Conservation (phyloP, 2,888 invertebrate species). For the Diaphora mendica region DNA sequence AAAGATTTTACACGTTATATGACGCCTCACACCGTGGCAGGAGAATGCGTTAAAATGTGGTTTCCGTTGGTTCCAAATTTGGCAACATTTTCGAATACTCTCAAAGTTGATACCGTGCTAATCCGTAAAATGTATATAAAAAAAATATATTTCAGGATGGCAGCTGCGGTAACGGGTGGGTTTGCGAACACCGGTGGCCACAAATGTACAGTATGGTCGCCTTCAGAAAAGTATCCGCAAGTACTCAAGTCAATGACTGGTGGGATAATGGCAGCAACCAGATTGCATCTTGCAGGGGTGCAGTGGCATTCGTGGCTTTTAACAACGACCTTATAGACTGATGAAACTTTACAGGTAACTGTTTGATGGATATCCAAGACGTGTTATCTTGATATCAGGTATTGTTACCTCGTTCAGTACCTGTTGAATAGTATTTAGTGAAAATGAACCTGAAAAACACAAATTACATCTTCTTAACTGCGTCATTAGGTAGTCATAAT, state of each 20-base stretch:
- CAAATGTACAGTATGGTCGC: slow-evolving; percentile 92
- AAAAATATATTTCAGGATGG: slow-evolving; percentile 80
- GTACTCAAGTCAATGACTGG: slow-evolving; percentile 88
- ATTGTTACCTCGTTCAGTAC: background rate
- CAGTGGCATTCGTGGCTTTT: slow-evolving; percentile 91
- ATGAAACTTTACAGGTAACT: slow-evolving; percentile 86
- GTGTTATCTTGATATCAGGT: background rate
- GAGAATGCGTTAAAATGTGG: too few species aligned
- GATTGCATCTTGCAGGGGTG: slow-evolving; percentile 93
- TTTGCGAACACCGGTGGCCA: slow-evolving; percentile 95
- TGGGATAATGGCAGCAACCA: slow-evolving; percentile 94
- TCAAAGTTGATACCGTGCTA: background rate
- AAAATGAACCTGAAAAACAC: background rate
- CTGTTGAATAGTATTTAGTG: background rate
- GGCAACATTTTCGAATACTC: background rate
- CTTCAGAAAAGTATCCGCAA: slow-evolving; percentile 90
- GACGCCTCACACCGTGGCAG: background rate
- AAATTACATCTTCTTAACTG: background rate
- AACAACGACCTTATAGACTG: slow-evolving; percentile 88
- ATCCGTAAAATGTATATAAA: too few species aligned
- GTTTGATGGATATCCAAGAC: too few species aligned
- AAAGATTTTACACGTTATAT: background rate
- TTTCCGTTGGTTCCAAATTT: too few species aligned
- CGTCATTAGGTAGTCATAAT: background rate
- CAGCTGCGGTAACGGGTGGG: slow-evolving; percentile 90